phyloP scores from a whole-genome alignment of 2,113 vertebrate genomes.

The Psittacula cyanocephala region DNA sequence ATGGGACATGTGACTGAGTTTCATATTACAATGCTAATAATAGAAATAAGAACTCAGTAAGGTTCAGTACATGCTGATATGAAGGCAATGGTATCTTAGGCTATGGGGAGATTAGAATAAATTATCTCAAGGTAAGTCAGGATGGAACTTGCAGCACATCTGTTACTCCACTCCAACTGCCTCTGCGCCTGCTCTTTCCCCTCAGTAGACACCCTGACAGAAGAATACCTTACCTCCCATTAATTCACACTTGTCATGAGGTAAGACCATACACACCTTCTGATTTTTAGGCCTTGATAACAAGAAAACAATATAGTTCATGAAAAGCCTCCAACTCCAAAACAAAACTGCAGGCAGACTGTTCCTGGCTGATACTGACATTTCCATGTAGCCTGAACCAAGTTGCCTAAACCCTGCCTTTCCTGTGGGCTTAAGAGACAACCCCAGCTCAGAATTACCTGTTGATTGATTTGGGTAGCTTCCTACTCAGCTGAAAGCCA shows the following conservation, averaged over 20 bases:
- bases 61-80: background rate
- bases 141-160: slow-evolving; percentile 12
- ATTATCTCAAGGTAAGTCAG: slow-evolving; percentile 14
- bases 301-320: background rate
- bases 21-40: slow-evolving; percentile 51
- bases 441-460: background rate
- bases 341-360: background rate
- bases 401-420: background rate
- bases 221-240: background rate
- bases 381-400: background rate
- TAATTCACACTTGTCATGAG: background rate
- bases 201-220: background rate
- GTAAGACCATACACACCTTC: background rate
- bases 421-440: background rate
- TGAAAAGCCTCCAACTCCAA: background rate
- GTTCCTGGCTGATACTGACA: background rate
- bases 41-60: slow-evolving; percentile 2
- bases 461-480: background rate
- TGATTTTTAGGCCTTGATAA: background rate
- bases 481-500: background rate
- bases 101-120: background rate
- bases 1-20: background rate
- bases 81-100: background rate
- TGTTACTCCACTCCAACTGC: background rate
- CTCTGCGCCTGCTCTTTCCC: background rate